These are phyloP conservation scores for Corydoras sp. DNA, from an alignment of 2,113 vertebrate species.

Conservation along the genomic window DNA sequence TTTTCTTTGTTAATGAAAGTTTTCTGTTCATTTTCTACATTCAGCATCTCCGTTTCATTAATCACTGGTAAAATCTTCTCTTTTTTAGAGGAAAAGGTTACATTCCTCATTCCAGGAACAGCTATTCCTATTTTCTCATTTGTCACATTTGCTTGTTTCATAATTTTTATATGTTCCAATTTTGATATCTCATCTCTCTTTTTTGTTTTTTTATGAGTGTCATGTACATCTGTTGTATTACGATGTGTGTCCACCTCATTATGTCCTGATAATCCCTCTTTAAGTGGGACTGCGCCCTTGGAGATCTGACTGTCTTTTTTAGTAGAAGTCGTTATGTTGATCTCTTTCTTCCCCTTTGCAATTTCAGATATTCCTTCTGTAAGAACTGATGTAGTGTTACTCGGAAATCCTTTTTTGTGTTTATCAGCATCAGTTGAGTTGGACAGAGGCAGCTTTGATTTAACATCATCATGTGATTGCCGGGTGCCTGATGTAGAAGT, in stretches of 20 bases:
- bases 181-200: background rate
- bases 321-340: slow-evolving; percentile 1
- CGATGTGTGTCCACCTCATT: slow-evolving; percentile 1
- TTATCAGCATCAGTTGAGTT: slow-evolving; percentile 41
- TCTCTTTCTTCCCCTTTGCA: background rate
- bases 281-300: background rate
- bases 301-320: slow-evolving; percentile 44
- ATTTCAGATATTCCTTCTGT: background rate
- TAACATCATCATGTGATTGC: slow-evolving; percentile 34
- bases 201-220: background rate
- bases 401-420: slow-evolving; percentile 7
- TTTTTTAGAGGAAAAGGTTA: slow-evolving; percentile 18
- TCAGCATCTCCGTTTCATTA: background rate
- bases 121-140: background rate
- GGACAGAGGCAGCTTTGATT: slow-evolving; percentile 43
- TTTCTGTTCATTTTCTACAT: slow-evolving; percentile 24
- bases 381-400: background rate
- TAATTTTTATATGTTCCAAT: background rate
- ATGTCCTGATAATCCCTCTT: background rate
- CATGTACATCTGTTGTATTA: slow-evolving; percentile 1
- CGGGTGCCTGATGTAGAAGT: slow-evolving; percentile 37
- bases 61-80: background rate
- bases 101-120: slow-evolving; percentile 31
- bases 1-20: slow-evolving; percentile 21
- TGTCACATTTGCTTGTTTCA: background rate